Evolutionary conservation across 2,113 vertebrate genomes (phyloP), one percentile per base, ranked within the genome.

Genomic region (Tiliqua scincoides): DNA sequence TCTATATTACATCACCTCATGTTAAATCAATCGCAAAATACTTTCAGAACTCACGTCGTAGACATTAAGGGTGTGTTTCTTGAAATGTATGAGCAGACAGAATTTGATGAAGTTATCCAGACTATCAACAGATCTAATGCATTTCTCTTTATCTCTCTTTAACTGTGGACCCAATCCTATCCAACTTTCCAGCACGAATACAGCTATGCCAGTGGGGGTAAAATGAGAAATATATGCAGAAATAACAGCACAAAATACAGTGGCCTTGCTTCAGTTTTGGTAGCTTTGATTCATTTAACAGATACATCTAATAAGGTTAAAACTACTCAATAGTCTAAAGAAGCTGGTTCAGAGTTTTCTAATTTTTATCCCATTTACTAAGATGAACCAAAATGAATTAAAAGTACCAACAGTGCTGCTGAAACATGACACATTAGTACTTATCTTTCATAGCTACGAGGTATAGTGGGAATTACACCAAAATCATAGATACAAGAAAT

Each of bases 11-110:
- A 23, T 10, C 0, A 32, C n/a, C 6, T 17, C 23, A 43, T 1
- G 2, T 40, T 73, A 82, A 17, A 30, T 30, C 8, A 21, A 74
- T 63, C 5, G 27, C 32, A 20, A 54, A 9, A 27, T 62, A 27
- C 23, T 1, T 54, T 15, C 18, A 17, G 0, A 0, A 67, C 5
- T 25, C 0, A 1, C n/a, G n/a, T n/a, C 12, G 17, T 3, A 15
- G 0, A 3, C 23, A 57, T 2, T 18, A 65, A 82, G 21, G n/a
- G 10, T 27, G 25, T 65, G 63, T 11, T 30, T 8, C 23, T 65
- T 65, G 63, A 65, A 25, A 65, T 65, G 6, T 65, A 23, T 65
- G 23, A 65, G 63, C 63, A 65, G 63, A 65, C 63, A 65, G 63
- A 25, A 65, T 10, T 27, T 23, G 63, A 65, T 9, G 10, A 65